Evolutionary conservation across 2,113 vertebrate genomes (phyloP).

Genomic region (Hucho hucho): DNA sequence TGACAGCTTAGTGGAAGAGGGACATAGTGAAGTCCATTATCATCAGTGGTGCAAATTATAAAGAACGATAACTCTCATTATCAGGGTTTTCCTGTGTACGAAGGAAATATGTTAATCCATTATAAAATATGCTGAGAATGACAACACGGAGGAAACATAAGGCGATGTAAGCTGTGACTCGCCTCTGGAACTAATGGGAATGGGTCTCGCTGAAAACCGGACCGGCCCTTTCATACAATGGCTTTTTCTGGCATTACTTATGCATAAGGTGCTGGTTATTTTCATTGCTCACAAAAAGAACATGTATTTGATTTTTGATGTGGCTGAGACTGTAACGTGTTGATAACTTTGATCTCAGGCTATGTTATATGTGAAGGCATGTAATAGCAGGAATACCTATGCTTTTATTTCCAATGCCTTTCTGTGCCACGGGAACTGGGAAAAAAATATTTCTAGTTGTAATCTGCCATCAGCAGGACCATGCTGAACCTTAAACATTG

Average conservation of each 20-base stretch:
- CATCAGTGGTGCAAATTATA: slow-evolving; percentile 71
- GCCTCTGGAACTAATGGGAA: slow-evolving; percentile 34
- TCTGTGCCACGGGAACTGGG: slow-evolving; percentile 5
- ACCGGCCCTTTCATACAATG: slow-evolving; percentile 45
- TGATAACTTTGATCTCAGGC: slow-evolving; percentile 47
- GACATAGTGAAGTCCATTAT: slow-evolving; percentile 76
- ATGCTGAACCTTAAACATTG: slow-evolving; percentile 51
- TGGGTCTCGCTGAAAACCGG: slow-evolving; percentile 29
- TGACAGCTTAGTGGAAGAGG: slow-evolving; percentile 71
- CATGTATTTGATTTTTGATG: slow-evolving; percentile 33
- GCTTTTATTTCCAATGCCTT: slow-evolving; percentile 51
- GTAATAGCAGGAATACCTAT: slow-evolving; percentile 25
- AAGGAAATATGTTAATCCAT: slow-evolving; percentile 68
- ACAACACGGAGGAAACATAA: slow-evolving; percentile 64
- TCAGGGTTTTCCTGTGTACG: slow-evolving; percentile 66
- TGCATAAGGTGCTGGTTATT: slow-evolving; percentile 49
- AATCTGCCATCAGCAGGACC: slow-evolving; percentile 64
- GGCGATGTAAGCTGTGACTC: slow-evolving; percentile 44
- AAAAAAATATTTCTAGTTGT: slow-evolving; percentile 33
- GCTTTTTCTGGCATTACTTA: slow-evolving; percentile 52
- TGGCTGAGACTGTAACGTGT: slow-evolving; percentile 43
- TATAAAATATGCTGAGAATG: slow-evolving; percentile 70
- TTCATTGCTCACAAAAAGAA: slow-evolving; percentile 32
- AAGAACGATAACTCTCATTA: slow-evolving; percentile 74
- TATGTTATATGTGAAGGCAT: slow-evolving; percentile 28